These are phyloP conservation scores for Pipa parva DNA, from an alignment of 2,113 vertebrate species.

Conservation along the genomic window DNA sequence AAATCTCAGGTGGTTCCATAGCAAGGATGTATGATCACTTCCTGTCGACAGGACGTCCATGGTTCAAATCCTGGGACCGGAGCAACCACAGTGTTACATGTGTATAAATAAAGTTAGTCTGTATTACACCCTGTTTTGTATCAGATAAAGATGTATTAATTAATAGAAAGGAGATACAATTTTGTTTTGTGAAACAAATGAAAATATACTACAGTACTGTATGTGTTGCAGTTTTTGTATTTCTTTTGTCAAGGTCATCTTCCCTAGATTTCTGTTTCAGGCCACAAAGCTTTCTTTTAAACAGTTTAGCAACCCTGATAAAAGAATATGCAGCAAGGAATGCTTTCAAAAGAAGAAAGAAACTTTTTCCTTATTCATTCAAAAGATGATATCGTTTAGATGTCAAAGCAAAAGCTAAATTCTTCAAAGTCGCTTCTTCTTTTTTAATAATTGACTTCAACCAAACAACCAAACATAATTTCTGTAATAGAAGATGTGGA, in stretches of 20 bases:
- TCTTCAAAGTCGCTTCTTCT: not conserved
- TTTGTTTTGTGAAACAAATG: not conserved
- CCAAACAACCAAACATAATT: no score
- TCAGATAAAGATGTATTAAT: no score
- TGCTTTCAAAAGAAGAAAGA: slow-evolving; percentile 12
- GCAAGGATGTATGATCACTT: no score
- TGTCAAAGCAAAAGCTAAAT: not conserved
- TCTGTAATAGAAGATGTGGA: no score
- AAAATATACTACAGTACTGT: slow-evolving; percentile 4
- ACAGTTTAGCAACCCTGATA: slow-evolving; percentile 16
- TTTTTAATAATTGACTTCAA: slow-evolving; percentile 5
- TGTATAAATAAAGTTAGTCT: not conserved
- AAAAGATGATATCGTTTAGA: not conserved
- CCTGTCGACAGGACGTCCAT: no score
- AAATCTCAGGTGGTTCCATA: no score
- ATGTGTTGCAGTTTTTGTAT: not conserved
- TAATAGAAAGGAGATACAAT: no score
- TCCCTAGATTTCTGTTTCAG: slow-evolving; percentile 19
- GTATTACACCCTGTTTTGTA: no score
- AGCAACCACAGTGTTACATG: no score
- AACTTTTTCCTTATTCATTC: not conserved
- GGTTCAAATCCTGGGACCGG: no score
- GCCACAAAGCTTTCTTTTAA: slow-evolving; percentile 18
- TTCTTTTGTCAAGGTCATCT: slow-evolving; percentile 23
- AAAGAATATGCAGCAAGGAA: slow-evolving; percentile 11